Conservation (phyloP, 2,888 invertebrate genomes). For the Drosophila mayaguana region DNA sequence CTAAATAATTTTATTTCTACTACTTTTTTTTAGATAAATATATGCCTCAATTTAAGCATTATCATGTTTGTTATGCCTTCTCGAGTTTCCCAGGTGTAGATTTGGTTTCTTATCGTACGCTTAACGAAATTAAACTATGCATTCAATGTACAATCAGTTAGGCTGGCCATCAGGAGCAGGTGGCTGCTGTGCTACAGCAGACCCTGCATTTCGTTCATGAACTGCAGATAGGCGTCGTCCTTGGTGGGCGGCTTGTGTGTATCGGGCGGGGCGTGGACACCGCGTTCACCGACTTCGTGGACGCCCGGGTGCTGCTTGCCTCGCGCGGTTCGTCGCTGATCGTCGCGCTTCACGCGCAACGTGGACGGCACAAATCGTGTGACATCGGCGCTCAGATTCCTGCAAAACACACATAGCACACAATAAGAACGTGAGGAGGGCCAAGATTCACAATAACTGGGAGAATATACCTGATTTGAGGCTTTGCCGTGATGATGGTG, state of each 20-base stretch:
- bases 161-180: background rate
- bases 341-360: constrained; percentile 94
- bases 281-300: constrained; percentile 82
- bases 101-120: background rate
- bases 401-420: constrained; percentile 34
- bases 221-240: constrained; percentile 99
- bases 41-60: background rate
- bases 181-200: constrained; percentile 87
- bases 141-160: constrained; percentile 28
- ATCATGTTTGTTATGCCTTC: background rate
- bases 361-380: constrained; percentile 98
- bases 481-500: constrained; percentile 97
- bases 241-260: constrained; percentile 88
- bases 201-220: constrained; percentile 99
- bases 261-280: constrained; percentile 69
- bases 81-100: background rate
- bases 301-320: constrained; percentile 85
- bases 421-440: background rate
- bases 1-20: background rate
- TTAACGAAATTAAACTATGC: constrained; percentile 30
- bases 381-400: constrained; percentile 95
- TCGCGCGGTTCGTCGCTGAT: constrained; percentile 87
- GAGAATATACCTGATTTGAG: constrained; percentile 91
- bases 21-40: background rate
- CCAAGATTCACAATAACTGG: background rate